phyloP scores from a whole-genome alignment of 1,140 invertebrate genomes.

The Parasteatoda tepidariorum region DNA sequence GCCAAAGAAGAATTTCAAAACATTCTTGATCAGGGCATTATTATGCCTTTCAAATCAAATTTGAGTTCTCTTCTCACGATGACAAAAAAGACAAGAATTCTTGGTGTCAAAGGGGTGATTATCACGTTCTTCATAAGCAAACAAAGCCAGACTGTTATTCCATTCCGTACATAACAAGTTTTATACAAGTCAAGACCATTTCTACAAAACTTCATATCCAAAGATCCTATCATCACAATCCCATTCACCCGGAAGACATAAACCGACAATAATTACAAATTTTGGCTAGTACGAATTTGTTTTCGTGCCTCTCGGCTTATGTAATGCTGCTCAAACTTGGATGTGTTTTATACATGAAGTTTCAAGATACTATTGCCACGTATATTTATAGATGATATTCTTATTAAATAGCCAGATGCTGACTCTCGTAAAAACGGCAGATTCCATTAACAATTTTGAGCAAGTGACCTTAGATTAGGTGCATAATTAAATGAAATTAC shows the following conservation, averaged over 20 bases:
- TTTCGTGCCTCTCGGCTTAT: background rate
- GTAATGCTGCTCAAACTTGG: background rate
- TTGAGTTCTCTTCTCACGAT: slow-evolving; percentile 63
- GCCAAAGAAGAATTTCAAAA: slow-evolving; percentile 45
- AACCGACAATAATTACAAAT: background rate
- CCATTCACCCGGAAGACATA: background rate
- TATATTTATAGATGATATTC: background rate
- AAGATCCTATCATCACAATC: background rate
- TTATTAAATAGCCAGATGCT: background rate
- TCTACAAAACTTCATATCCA: slow-evolving; percentile 46
- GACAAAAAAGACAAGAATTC: slow-evolving; percentile 45
- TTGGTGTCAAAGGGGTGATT: slow-evolving; percentile 40
- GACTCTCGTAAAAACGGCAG: background rate
- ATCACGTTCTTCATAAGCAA: slow-evolving; percentile 16
- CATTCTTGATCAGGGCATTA: slow-evolving; percentile 34
- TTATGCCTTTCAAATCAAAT: slow-evolving; percentile 57
- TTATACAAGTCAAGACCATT: slow-evolving; percentile 40
- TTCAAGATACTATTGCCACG: background rate
- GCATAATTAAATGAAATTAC: no score
- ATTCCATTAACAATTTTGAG: no score
- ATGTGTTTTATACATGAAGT: background rate
- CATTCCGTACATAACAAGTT: slow-evolving; percentile 45
- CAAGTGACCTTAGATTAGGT: no score
- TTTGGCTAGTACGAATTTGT: background rate
- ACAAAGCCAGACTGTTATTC: slow-evolving; percentile 56